These are phyloP conservation scores for Parus major DNA, from an alignment of 2,113 vertebrate genomes.

Conservation along the genomic window DNA sequence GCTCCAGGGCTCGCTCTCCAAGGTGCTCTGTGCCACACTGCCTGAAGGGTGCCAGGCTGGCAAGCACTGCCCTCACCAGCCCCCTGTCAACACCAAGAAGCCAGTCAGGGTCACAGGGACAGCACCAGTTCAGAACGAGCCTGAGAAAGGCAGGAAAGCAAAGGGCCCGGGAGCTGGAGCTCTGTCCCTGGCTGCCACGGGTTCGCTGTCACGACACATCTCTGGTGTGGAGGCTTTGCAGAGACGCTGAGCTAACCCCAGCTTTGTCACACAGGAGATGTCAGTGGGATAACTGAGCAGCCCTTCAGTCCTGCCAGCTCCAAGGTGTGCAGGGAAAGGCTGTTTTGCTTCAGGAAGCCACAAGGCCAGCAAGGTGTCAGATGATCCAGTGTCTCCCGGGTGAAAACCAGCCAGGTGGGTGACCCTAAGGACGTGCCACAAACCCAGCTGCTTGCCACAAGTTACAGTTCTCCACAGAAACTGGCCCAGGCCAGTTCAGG, in stretches of 20 bases:
- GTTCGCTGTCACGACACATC: not conserved
- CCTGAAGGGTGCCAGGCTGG: not conserved
- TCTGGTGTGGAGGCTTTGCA: not conserved
- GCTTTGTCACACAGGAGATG: not conserved
- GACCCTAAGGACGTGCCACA: not conserved
- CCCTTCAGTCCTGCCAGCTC: not conserved
- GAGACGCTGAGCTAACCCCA: not conserved
- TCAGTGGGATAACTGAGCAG: not conserved
- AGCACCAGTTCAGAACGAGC: not conserved
- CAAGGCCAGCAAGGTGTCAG: not conserved
- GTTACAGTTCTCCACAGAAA: not conserved
- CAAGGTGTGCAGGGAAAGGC: not conserved
- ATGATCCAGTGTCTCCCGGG: rapidly evolving
- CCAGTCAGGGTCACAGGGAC: not conserved
- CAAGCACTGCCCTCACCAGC: not conserved
- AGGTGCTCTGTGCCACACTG: rapidly evolving
- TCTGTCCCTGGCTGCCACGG: not conserved
- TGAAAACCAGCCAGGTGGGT: not conserved
- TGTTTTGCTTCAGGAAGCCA: not conserved
- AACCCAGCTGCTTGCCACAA: not conserved
- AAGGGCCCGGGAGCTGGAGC: not conserved
- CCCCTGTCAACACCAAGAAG: not conserved
- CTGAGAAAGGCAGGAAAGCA: not conserved
- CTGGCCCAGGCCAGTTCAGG: not conserved
- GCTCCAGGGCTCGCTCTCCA: not conserved